Evolutionary conservation across 2,888 invertebrate species (phyloP), one percentile per base, ranked within the genome.

Genomic region (Hirtodrosophila alboralis): DNA sequence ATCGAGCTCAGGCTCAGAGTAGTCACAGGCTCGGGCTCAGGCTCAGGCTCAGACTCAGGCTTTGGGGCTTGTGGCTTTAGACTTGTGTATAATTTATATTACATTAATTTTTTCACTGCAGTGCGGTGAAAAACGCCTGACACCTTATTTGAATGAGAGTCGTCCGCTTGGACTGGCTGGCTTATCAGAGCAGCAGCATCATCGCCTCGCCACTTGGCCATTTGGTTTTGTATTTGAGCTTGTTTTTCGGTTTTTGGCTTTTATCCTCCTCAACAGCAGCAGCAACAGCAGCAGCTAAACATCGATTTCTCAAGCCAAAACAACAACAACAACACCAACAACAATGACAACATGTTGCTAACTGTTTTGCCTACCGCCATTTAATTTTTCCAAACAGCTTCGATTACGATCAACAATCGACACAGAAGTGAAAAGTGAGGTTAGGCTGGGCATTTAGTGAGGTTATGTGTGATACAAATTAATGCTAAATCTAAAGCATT

Each of bases 401-500:
- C 76, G 86, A 86, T 87, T 75, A 77, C 76, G 75, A 86, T 86
- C 86, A 72, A 79, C 73, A 71, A 73, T 69, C 64, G 70, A 63
- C 60, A 45, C 33, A 38, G 7, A 34, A 40, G 40, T 51, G 9
- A 44, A 66, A 60, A 60, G 66, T 60, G 73, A 64, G 69, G 65
- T 64, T 74, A 65, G 75, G 80, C 57, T 52, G 70, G 70, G 74
- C 70, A 45, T 36, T 60, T 54, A 52, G 48, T 58, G 43, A 41
- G 70, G 44, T 58, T 62, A 57, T 62, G 68, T 68, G 62, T 68
- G 75, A 52, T 69, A 84, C 73, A 77, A 76, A 78, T 77, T 80
- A 77, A 84, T 80, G 80, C 69, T 75, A 83, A 83, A 83, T 78
- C 79, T 78, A 79, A 76, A 74, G 79, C 83, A 83, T 78, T 83